Evolutionary conservation across 2,797 vertebrate species (phyloP).

Genomic region (Clamator glandarius): DNA sequence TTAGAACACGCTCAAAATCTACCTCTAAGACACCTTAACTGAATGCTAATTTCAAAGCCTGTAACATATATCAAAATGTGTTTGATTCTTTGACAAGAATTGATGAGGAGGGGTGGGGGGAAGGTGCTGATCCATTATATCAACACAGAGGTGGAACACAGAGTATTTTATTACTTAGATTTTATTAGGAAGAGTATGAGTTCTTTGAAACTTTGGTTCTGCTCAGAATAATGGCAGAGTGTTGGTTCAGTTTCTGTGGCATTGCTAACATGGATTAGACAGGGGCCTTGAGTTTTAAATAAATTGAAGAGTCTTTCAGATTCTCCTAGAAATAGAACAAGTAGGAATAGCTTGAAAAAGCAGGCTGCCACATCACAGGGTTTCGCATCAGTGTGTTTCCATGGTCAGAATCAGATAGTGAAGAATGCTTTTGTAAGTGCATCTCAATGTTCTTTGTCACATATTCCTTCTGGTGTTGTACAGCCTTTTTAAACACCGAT

Average conservation of each 20-base stretch:
- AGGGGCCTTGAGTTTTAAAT: neutral
- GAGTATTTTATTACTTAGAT: neutral
- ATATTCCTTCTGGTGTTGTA: neutral
- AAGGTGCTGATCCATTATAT: neutral
- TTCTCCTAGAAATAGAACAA: conserved; percentile 1
- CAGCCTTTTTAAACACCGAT: conserved; percentile 32
- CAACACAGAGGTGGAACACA: neutral
- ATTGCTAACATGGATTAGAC: neutral
- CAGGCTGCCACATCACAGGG: conserved; percentile 9
- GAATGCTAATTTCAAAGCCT: neutral
- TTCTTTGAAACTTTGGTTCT: neutral
- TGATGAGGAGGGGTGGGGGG: neutral
- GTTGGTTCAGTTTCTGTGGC: neutral
- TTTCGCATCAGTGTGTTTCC: conserved; percentile 7
- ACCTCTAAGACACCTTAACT: neutral
- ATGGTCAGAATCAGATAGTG: conserved; percentile 32
- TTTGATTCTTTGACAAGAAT: neutral
- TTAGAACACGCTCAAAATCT: neutral
- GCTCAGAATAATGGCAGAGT: neutral
- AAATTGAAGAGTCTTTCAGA: neutral
- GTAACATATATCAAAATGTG: neutral
- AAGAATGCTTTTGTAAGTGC: neutral
- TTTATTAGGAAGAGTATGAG: neutral
- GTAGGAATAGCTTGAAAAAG: conserved; percentile 41
- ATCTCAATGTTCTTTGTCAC: conserved; percentile 24